Percentiles rank a stretch among this genome's conserved stretches.
phyloP scores from a whole-genome alignment of 1,140 invertebrate species.

The Diorhabda sublineata region DNA sequence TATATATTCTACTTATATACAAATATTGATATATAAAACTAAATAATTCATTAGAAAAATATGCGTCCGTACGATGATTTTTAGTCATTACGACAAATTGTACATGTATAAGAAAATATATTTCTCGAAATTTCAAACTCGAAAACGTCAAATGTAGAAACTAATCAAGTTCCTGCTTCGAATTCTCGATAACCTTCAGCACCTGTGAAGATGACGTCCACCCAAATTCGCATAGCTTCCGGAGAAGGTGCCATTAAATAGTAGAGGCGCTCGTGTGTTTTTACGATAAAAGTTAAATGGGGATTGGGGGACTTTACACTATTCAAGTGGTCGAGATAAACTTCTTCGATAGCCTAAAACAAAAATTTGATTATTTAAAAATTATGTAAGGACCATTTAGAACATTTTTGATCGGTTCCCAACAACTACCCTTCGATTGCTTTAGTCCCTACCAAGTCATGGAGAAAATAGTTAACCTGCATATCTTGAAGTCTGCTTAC shows the following conservation, averaged over 20 bases:
- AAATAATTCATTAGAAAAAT: neutral
- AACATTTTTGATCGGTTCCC: too few relatives aligned
- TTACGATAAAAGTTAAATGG: conserved; percentile 92
- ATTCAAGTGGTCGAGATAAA: conserved; percentile 93
- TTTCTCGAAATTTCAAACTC: neutral
- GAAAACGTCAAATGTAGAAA: neutral
- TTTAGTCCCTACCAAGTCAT: too few relatives aligned
- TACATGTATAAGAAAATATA: neutral
- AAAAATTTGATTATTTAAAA: conserved; percentile 4
- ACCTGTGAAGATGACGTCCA: conserved; percentile 90
- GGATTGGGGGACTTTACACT: conserved; percentile 87
- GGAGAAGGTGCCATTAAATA: conserved; percentile 89
- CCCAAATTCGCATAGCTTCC: conserved; percentile 95
- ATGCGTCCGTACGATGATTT: neutral
- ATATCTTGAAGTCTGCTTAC: too few relatives aligned
- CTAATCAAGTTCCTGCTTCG: conserved; percentile 50
- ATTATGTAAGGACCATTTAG: neutral
- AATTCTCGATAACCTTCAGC: conserved; percentile 81
- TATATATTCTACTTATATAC: neutral
- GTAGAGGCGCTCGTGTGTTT: conserved; percentile 84
- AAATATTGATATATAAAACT: neutral
- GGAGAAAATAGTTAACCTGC: too few relatives aligned
- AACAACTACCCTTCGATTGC: too few relatives aligned
- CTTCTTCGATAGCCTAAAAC: conserved; percentile 89
- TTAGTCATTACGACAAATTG: neutral